These are phyloP conservation scores for Xestobium rufovillosum DNA, from an alignment of 2,888 invertebrate genomes.

Conservation along the genomic window DNA sequence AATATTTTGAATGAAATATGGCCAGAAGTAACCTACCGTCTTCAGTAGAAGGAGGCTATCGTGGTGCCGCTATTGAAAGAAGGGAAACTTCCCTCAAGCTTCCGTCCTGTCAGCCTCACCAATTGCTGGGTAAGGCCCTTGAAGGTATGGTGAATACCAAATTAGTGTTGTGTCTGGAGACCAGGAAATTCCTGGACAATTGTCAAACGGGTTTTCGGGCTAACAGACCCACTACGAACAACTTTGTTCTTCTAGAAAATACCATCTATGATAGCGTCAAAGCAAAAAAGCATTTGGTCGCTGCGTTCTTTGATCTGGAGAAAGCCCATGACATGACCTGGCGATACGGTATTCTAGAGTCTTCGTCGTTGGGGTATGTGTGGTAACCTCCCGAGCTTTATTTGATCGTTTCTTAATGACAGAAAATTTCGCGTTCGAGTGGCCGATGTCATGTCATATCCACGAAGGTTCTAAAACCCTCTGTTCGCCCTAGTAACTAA, in stretches of 20 bases:
- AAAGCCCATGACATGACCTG: slow-evolving; percentile 16
- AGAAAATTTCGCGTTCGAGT: slow-evolving; percentile 10
- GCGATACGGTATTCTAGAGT: slow-evolving; percentile 16
- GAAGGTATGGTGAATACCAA: slow-evolving; percentile 13
- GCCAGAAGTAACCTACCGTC: too few species aligned
- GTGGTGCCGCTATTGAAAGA: too few species aligned
- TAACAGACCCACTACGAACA: slow-evolving; percentile 5
- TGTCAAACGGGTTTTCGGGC: slow-evolving; percentile 5
- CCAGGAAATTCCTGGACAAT: neutral
- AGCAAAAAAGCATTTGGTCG: too few species aligned
- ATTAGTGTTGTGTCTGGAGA: slow-evolving; percentile 11
- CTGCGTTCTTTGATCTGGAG: slow-evolving; percentile 14
- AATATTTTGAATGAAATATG: too few species aligned
- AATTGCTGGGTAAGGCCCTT: slow-evolving; percentile 14
- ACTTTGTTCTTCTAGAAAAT: slow-evolving; percentile 5
- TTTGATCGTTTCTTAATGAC: slow-evolving; percentile 7
- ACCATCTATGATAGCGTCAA: slow-evolving; percentile 2
- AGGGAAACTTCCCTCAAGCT: too few species aligned
- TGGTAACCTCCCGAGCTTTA: slow-evolving; percentile 14
- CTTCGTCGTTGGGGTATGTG: slow-evolving; percentile 16
- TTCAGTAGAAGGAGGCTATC: too few species aligned
- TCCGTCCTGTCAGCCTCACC: too few species aligned
- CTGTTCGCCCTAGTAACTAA: too few species aligned
- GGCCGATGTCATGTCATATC: too few species aligned
- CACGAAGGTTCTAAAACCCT: too few species aligned